Percentiles rank a stretch among this genome's conserved stretches.
phyloP scores from a whole-genome alignment of 2,113 vertebrate genomes.

The Genyomyrus donnyi region DNA sequence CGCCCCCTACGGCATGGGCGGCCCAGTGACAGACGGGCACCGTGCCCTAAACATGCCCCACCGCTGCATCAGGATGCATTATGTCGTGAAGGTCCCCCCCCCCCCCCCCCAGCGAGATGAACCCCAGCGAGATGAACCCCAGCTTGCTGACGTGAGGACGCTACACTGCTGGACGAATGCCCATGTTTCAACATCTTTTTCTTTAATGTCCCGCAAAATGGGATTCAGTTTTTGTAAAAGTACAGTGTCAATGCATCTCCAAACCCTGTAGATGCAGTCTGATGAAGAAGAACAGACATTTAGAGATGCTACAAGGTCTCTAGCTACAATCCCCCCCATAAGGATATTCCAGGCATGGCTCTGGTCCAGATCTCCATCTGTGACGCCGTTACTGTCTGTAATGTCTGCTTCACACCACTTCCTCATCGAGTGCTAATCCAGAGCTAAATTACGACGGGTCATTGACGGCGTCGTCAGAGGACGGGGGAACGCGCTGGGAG shows the following conservation, averaged over 20 bases:
- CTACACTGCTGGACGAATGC: background rate
- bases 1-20: background rate
- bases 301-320: background rate
- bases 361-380: background rate
- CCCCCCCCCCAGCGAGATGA: background rate
- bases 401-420: background rate
- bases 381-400: background rate
- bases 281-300: background rate
- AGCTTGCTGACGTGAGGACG: background rate
- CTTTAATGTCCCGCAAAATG: background rate
- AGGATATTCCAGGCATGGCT: background rate
- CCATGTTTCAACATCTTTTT: background rate
- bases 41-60: background rate
- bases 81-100: background rate
- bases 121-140: constrained; percentile 14
- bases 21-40: background rate
- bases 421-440: background rate
- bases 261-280: background rate
- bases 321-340: background rate
- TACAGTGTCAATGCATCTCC: background rate
- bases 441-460: constrained; percentile 5
- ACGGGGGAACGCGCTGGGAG: background rate
- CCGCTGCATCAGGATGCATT: background rate
- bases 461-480: constrained; percentile 4
- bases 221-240: background rate